phyloP scores from a whole-genome alignment of 2,888 invertebrate genomes.

The Pogonocherus hispidulus region DNA sequence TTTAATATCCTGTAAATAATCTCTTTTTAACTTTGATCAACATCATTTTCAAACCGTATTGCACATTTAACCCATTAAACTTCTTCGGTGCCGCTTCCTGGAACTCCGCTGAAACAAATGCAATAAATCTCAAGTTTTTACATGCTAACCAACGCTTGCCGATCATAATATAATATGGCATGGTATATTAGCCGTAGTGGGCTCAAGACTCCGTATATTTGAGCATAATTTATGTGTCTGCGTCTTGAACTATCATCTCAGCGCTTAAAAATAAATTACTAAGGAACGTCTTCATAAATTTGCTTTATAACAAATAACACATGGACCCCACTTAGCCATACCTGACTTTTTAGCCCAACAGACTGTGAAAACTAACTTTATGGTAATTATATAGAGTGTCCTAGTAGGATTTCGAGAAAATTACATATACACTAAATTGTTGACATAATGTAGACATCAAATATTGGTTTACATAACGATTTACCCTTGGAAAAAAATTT shows the following conservation, averaged over 20 bases:
- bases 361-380: no score
- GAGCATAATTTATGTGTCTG: conserved; percentile 61
- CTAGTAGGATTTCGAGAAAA: no score
- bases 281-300: conserved; percentile 61
- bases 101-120: conserved; percentile 33
- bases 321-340: not conserved
- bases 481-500: no score
- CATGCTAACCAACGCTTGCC: conserved; percentile 42
- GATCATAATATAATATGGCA: conserved; percentile 51
- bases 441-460: no score
- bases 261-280: conserved; percentile 63
- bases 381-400: no score
- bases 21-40: no score
- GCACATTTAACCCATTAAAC: no score
- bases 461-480: no score
- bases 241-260: conserved; percentile 57
- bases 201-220: conserved; percentile 47
- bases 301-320: conserved; percentile 50
- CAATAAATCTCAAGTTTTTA: conserved; percentile 47
- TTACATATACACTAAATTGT: no score
- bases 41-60: no score
- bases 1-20: no score
- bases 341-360: not conserved
- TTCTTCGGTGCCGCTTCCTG: not conserved
- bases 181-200: conserved; percentile 54